Evolutionary conservation across 2,797 vertebrate species (phyloP), one percentile per base, ranked within the genome.

Genomic region (Esox masquinongy): DNA sequence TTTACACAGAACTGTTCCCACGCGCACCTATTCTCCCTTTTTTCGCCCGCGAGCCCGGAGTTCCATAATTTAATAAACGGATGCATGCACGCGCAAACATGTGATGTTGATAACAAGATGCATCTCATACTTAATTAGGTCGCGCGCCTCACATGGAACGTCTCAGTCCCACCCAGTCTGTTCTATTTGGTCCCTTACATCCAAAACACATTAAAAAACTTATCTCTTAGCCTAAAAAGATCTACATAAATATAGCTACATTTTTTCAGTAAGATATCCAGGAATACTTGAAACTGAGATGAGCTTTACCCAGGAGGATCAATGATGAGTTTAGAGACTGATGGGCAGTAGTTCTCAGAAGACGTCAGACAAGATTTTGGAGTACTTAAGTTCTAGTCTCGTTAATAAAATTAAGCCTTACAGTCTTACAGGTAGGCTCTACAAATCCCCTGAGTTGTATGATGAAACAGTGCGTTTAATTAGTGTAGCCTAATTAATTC

Each of bases 101-200:
- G 97, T 98, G 97, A 97, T 87, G 89, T 86, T 79, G 87, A 89
- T 97, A 97, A 97, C 93, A 74, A 91, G 95, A 88, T 77, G 83
- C 95, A 92, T 85, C 94, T 95, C 93, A 94, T 94, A 92, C 77
- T 89, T 90, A 67, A 92, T 94, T 94, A 71, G 26, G 74, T 76
- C 75, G 8, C 34, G 77, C 36, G 36, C 66, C 66, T 77, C 68
- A 56, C 79, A 69, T n/a, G 56, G 9, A 17, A n/a, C 4, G 49
- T n/a, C 16, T 9, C 49, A 31, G n/a, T 7, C 50, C 8, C 11
- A 16, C 29, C 70, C 17, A 11, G 39, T 49, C 36, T 26, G n/a
- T 22, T 49, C 22, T 22, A n/a, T n/a, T 8, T 12, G 5, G 14
- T 64, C 61, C 8, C 43, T 43, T 26, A 43, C 39, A 69, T 14